Evolutionary conservation across 2,797 vertebrate genomes (phyloP), one percentile per base, ranked within the genome.

Genomic region (Lithobates sylvaticus): DNA sequence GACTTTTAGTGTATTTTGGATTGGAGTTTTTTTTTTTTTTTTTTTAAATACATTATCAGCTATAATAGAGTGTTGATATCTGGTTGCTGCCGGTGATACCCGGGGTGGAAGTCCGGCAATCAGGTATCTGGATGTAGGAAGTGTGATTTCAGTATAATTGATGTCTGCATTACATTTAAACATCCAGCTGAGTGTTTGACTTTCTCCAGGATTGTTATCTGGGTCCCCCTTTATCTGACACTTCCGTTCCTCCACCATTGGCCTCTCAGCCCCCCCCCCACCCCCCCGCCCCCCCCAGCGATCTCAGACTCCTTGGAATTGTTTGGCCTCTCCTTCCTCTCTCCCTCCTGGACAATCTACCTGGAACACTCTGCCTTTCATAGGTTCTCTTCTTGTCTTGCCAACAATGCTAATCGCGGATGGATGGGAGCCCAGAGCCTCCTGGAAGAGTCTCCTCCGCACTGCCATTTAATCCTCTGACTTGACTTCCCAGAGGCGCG

Each of bases 391-490:
- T 82, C 65, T 86, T 70, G 71, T 86, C 26, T 34, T 86, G 84
- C 84, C 84, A 86, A 76, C 84, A 81, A 76, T 86, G 42, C 72
- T 86, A 86, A 86, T 86, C 84, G 21, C 18, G 4, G 47, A 86
- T 86, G 84, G 84, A 86, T 0, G 32, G 0, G 78, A 81, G 84
- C 84, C 84, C 84, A 81, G 77, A 79, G 78, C 71, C 84, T 71
- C 1, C 42, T 79, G 76, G n/a, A 44, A 71, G 70, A 79, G 78
- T 72, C 84, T 71, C 1, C 84, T 71, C 1, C 42, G n/a, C 44
- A 76, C 78, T 44, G 84, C 61, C 78, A 75, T 80, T 68, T 68
- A 54, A 80, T 85, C 77, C 71, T 2, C 76, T n/a, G 34, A 71
- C 61, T 21, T 65, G 34, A 71, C 61, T 27, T 65, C 34, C 61